phyloP scores from a whole-genome alignment of 2,797 vertebrate species.

The Sebastes iracundus region DNA sequence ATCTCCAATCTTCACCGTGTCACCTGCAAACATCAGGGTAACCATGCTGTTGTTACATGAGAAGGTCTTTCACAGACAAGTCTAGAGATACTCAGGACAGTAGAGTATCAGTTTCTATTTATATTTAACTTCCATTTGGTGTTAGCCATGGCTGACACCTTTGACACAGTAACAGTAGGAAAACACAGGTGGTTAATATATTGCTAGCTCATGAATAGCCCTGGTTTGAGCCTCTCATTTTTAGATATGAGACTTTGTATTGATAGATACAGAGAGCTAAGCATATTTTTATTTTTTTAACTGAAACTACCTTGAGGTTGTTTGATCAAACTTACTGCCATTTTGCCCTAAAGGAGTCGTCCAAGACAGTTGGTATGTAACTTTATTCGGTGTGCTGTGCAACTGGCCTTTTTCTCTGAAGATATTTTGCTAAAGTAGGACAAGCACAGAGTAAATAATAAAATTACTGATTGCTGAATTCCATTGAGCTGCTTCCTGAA shows the following conservation, averaged over 20 bases:
- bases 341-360: background rate
- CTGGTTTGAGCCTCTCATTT: background rate
- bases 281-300: background rate
- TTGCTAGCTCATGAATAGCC: background rate
- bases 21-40: constrained; percentile 79
- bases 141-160: background rate
- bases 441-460: background rate
- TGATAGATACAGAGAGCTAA: background rate
- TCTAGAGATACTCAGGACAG: background rate
- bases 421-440: background rate
- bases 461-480: background rate
- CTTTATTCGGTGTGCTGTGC: background rate
- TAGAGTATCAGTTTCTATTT: background rate
- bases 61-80: background rate
- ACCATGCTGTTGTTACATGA: background rate
- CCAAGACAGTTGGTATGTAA: background rate
- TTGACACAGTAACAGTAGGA: constrained; percentile 1
- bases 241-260: background rate
- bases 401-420: background rate
- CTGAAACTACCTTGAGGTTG: background rate
- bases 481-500: rapidly evolving
- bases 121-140: background rate
- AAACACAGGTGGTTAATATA: background rate
- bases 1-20: constrained; percentile 93
- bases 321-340: background rate